A percentile compares a stretch with the other conserved stretches of the same genome.
These are phyloP conservation scores for Stegophylla sp. DNA, from an alignment of 2,888 invertebrate species.

Conservation along the genomic window DNA sequence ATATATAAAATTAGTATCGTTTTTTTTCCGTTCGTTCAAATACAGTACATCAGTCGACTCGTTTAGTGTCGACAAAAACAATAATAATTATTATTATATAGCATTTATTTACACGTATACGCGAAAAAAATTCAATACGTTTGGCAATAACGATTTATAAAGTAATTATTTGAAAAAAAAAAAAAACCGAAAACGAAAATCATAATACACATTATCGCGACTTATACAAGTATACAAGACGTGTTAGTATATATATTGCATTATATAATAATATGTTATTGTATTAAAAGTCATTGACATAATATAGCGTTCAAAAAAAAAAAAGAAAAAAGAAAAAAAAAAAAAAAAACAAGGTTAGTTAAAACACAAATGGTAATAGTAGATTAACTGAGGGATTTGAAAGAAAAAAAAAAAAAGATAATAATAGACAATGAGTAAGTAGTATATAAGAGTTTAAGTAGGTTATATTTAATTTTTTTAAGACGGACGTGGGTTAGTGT, in stretches of 20 bases:
- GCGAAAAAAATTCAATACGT: too few relatives aligned
- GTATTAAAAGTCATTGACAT: conserved; percentile 23
- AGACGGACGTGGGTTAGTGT: conserved; percentile 52
- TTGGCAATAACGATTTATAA: conserved; percentile 26
- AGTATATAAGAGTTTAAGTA: conserved; percentile 30
- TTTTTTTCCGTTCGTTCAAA: too few relatives aligned
- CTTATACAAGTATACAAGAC: not conserved
- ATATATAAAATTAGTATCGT: too few relatives aligned
- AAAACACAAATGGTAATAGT: conserved; percentile 26
- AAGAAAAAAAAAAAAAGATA: conserved; percentile 39
- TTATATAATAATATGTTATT: too few relatives aligned
- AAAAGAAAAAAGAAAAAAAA: not conserved
- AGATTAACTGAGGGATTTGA: not conserved
- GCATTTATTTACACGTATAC: conserved; percentile 14
- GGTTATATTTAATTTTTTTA: conserved; percentile 23
- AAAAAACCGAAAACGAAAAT: conserved; percentile 16
- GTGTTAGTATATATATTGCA: not conserved
- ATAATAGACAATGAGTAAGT: conserved; percentile 6
- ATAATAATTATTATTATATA: not conserved
- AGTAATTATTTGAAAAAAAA: conserved; percentile 8
- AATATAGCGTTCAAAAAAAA: conserved; percentile 32
- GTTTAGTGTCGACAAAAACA: not conserved
- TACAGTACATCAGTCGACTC: not conserved
- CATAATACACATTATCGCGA: conserved; percentile 22
- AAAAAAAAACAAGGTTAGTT: conserved; percentile 35